phyloP scores from a whole-genome alignment of 2,113 vertebrate species.

The Glaucidium brasilianum region DNA sequence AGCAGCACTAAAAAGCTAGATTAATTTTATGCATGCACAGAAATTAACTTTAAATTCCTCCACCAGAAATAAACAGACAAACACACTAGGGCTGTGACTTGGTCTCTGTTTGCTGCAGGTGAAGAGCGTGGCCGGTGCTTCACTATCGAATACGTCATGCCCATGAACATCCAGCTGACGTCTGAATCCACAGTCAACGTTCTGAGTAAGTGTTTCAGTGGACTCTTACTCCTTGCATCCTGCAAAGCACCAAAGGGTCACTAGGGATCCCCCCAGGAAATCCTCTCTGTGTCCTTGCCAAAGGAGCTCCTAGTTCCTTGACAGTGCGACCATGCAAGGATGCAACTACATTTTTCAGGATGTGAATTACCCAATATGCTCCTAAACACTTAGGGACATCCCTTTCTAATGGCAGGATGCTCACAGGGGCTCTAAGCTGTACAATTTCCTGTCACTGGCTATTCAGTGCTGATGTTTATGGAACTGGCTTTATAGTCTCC shows the following conservation, averaged over 20 bases:
- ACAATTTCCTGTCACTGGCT: background rate
- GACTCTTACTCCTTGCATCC: background rate
- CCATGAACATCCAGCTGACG: conserved; percentile 89
- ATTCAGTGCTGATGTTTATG: background rate
- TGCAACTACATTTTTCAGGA: background rate
- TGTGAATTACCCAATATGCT: background rate
- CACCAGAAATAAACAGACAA: background rate
- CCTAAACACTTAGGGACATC: background rate
- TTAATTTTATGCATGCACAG: background rate
- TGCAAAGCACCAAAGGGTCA: background rate
- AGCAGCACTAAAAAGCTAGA: background rate
- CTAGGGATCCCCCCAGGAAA: background rate
- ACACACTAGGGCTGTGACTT: background rate
- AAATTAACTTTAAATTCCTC: background rate
- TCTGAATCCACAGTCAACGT: conserved; percentile 94
- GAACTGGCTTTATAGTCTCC: background rate
- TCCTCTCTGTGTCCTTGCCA: background rate
- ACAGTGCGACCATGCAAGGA: background rate
- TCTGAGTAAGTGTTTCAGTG: conserved; percentile 81
- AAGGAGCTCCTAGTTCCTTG: background rate
- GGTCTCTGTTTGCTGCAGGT: conserved; percentile 70
- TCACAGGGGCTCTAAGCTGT: background rate
- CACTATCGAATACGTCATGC: conserved; percentile 96
- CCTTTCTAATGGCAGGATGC: background rate
- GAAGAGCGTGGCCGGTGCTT: conserved; percentile 92